Conservation (phyloP, 1,140 invertebrate genomes). For the Leptinotarsa defecta region DNA sequence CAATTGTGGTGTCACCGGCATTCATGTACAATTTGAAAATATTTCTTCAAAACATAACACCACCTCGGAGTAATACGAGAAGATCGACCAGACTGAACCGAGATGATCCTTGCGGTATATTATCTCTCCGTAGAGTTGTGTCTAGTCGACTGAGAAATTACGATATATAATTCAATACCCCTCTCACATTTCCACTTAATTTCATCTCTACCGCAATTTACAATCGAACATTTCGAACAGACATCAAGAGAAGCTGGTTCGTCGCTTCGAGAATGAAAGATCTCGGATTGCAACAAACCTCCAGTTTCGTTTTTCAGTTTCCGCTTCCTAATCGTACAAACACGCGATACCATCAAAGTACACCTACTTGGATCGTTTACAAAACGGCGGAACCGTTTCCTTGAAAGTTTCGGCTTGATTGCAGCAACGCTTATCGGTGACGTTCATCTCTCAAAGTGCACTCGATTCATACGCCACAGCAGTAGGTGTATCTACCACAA, state of each 20-base stretch:
- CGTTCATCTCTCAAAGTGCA: not conserved
- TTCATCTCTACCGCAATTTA: not conserved
- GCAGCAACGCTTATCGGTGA: not conserved
- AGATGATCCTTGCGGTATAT: not conserved
- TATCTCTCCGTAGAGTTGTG: not conserved
- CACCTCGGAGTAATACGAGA: not conserved
- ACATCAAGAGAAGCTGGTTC: not conserved
- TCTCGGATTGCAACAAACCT: conserved; percentile 5
- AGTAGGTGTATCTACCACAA: not conserved
- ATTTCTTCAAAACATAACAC: too few species aligned
- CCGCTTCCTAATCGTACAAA: conserved; percentile 7
- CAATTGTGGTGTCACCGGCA: too few species aligned
- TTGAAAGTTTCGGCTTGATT: not conserved
- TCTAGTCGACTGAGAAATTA: not conserved
- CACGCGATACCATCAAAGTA: not conserved
- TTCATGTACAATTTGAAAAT: too few species aligned
- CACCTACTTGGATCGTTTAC: conserved; percentile 5
- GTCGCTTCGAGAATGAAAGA: not conserved
- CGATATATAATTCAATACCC: not conserved
- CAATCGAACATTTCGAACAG: conserved; percentile 2
- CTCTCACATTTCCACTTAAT: not conserved
- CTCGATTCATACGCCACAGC: conserved; percentile 1
- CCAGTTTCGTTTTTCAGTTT: conserved; percentile 6
- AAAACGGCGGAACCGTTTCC: conserved; percentile 4
- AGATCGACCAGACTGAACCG: not conserved